phyloP scores from a whole-genome alignment of 2,797 vertebrate species.

The Pangasius djambal region DNA sequence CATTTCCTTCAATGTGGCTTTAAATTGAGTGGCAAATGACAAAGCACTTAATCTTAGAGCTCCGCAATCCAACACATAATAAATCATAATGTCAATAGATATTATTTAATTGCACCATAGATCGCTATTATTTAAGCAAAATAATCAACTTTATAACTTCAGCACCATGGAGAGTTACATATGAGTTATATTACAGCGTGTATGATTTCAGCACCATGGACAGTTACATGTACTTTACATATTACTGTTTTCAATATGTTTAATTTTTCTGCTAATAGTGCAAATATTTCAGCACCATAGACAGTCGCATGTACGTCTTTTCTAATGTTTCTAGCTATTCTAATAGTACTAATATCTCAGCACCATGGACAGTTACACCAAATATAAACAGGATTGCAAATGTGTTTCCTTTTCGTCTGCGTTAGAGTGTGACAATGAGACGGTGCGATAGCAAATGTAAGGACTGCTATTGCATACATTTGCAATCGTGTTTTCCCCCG shows the following conservation, averaged over 20 bases:
- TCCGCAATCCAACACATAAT: not conserved
- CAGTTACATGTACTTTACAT: not conserved
- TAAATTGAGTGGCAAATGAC: not conserved
- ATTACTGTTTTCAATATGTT: not conserved
- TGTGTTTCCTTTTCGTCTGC: not conserved
- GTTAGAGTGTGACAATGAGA: not conserved
- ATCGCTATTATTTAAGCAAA: not conserved
- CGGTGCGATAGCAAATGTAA: not conserved
- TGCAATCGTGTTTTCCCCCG: not conserved
- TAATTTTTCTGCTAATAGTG: not conserved
- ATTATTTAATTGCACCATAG: too few relatives aligned
- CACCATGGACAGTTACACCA: not conserved
- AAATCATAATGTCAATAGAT: not conserved
- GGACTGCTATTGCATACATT: not conserved
- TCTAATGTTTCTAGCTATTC: not conserved
- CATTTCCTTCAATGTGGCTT: slow-evolving; percentile 24
- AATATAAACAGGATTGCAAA: not conserved
- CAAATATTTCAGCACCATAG: not conserved
- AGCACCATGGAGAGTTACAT: slow-evolving; percentile 39
- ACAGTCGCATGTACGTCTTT: not conserved
- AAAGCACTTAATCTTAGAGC: not conserved
- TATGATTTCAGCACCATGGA: not conserved
- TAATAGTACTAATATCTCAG: not conserved
- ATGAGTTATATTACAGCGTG: not conserved
- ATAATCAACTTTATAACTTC: not conserved